Evolutionary conservation across 35 echinoderm and acorn worm genomes (phyloP), one percentile per base, ranked within the genome.

Genomic region (Hemicentrotus pulcherrimus): DNA sequence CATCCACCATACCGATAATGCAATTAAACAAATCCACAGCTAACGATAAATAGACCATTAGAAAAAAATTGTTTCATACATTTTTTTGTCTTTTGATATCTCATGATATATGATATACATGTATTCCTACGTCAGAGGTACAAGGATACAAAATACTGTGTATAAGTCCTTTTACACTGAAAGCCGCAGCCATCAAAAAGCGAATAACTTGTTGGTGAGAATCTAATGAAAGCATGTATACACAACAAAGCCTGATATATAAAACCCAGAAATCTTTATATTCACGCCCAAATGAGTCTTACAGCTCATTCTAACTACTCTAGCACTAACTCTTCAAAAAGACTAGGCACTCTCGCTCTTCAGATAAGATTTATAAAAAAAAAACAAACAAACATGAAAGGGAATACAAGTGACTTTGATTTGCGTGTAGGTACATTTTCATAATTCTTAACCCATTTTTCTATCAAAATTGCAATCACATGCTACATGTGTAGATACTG

Each of bases 21-120:
- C 88, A 90, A n/a, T 90, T 90, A 90, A 41, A 33, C 32, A 90
- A 41, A 45, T 90, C 32, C 88, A 90, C 88, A 33, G 88, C 88
- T 90, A 90, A 45, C 46, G 33, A 90, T 90, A 90, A 90, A 90
- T 90, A 90, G 88, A 90, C 88, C 88, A 41, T 90, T 41, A 90
- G 88, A 35, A 90, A 90, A 86, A 32, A 78, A 28, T 78, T 11
- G 32, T 47, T 90, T 41, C 88, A 35, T 90, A 45, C 88, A 90
- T 90, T 90, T 90, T 35, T 31, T 30, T 33, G 50, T 55, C 65
- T 78, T 22, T 28, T 78, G 65, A 78, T 78, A 78, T 78, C 32
- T 15, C 88, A 90, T 24, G 32, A 90, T 45, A 90, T 90, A 90
- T 90, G 32, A 90, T 90, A 35, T 90, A 90, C n/a, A 32, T 45